Base-by-base conservation (phyloP, 2,888 invertebrate genomes). In the Andrena marginata region DNA sequence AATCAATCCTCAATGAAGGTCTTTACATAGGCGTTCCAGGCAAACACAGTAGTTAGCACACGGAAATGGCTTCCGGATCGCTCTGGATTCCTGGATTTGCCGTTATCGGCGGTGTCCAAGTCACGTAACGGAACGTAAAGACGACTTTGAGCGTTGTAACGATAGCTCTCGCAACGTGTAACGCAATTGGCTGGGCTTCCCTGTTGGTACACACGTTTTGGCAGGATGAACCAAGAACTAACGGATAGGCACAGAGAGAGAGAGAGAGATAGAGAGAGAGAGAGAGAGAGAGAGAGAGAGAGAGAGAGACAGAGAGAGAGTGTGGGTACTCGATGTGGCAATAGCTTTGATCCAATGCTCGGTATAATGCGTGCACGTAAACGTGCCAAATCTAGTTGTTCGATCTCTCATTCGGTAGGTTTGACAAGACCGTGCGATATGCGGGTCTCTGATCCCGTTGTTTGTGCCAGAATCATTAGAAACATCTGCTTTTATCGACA, bases 61-160 rank as follows among this genome's bases (percentile, higher is more conserved):
- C 51, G 56, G 31, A 60, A 75, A 80, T 71, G 54, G 76, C 26
- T 75, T 75, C 75, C 71, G 42, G 71, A 75, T 81, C 42, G 75
- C 64, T 63, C 60, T 68, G 82, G 59, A 76, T 82, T 81, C 72
- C 49, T 59, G 75, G 83, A 77, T 84, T 78, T 75, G 42, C 74
- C 84, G 76, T 86, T 87, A 85, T 86, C 87, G 76, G 42, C 59
- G 79, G 76, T 71, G 77, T 73, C 76, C 87, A 80, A 85, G 85
- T 86, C 85, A 77, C 85, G 83, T 74, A 82, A 74, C 84, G 80
- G 88, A 77, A 87, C 85, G 87, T 76, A 87, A 85, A 85, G 87
- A 86, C 81, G 87, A 87, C 81, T 87, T 87, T 85, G 87, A 87
- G 77, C 79, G 73, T 85, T 80, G 77, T 84, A 85, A 84, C 86